phyloP scores from a whole-genome alignment of 1,140 invertebrate species.

The Anastrepha ludens region DNA sequence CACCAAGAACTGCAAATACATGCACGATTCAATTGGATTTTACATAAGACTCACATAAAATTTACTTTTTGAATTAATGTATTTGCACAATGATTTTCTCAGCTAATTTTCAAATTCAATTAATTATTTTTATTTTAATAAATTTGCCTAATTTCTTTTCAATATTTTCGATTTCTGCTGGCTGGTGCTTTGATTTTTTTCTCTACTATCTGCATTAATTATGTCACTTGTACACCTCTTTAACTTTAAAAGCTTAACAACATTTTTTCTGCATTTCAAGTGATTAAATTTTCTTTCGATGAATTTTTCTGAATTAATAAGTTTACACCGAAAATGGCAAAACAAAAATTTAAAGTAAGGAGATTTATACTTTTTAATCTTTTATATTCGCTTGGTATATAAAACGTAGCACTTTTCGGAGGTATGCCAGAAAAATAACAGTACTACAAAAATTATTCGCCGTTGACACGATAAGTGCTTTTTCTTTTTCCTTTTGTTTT shows the following conservation, averaged over 20 bases:
- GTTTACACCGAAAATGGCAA: neutral
- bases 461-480: neutral
- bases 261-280: neutral
- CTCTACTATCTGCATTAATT: neutral
- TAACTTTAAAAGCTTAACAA: neutral
- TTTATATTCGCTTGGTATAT: neutral
- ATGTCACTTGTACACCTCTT: slow-evolving; percentile 4
- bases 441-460: slow-evolving; percentile 15
- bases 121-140: neutral
- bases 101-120: no score
- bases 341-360: neutral
- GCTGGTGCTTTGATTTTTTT: neutral
- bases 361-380: neutral
- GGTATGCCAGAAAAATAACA: slow-evolving; percentile 15
- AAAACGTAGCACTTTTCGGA: neutral
- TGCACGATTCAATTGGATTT: neutral
- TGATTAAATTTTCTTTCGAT: neutral
- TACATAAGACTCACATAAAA: slow-evolving; percentile 7
- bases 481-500: neutral
- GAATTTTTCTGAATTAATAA: no score
- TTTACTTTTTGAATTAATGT: neutral
- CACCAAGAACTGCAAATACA: neutral
- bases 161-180: neutral
- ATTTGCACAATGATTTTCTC: neutral
- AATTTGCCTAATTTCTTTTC: neutral